phyloP scores from a whole-genome alignment of 1,140 invertebrate genomes.

The Ostrea denselamellosa region DNA sequence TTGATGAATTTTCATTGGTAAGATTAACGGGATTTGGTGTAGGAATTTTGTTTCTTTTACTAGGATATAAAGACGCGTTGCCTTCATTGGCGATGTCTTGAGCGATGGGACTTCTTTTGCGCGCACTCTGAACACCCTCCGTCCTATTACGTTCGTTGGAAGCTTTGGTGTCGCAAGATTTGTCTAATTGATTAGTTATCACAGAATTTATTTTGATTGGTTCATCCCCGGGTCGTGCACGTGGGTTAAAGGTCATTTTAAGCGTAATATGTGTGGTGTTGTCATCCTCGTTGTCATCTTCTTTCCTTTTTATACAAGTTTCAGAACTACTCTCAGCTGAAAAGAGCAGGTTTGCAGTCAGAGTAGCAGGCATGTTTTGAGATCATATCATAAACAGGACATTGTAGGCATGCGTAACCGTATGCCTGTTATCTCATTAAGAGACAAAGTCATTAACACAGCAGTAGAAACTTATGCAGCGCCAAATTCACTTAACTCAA shows the following conservation, averaged over 20 bases:
- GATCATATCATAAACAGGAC: no score
- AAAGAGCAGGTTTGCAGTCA: background rate
- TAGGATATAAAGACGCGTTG: background rate
- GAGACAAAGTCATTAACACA: no score
- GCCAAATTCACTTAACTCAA: no score
- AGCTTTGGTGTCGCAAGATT: background rate
- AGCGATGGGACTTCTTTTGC: background rate
- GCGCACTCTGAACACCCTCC: background rate
- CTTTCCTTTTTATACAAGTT: background rate
- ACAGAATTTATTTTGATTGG: conserved; percentile 19
- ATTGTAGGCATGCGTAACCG: no score
- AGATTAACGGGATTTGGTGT: conserved; percentile 9
- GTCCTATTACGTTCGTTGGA: background rate
- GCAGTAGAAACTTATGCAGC: no score
- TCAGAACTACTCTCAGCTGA: background rate
- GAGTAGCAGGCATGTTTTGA: no score
- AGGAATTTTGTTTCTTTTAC: background rate
- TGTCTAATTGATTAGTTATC: background rate
- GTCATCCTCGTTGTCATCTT: background rate
- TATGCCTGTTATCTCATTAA: no score
- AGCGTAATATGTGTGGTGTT: background rate
- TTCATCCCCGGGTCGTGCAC: background rate
- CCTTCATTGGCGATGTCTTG: background rate
- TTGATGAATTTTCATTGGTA: conserved; percentile 2
- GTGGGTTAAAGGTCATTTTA: background rate